These are phyloP conservation scores for Spinibarbus caldwelli DNA, from an alignment of 2,797 vertebrate species.

Conservation along the genomic window DNA sequence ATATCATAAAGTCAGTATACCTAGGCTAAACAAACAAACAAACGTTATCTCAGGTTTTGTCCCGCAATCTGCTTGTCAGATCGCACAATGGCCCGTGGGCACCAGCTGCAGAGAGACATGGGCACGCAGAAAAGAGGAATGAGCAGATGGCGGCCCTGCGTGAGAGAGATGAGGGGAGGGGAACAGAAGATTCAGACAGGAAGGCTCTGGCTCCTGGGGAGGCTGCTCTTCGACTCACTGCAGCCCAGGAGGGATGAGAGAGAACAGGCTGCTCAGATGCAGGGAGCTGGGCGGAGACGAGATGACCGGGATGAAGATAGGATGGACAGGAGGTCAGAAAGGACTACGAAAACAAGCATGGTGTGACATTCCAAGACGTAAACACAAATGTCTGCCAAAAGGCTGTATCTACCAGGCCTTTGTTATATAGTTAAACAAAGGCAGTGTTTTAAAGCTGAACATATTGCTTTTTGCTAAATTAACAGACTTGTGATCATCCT, in stretches of 20 bases:
- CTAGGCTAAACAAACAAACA: constrained; percentile 1
- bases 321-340: constrained; percentile 8
- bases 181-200: constrained; percentile 36
- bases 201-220: constrained; percentile 42
- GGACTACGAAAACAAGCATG: neutral
- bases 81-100: constrained; percentile 26
- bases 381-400: neutral
- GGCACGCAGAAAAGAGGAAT: constrained; percentile 39
- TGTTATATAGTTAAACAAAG: neutral
- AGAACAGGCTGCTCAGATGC: neutral
- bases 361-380: neutral
- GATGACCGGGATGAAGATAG: neutral
- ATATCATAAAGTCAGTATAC: neutral
- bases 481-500: neutral
- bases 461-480: neutral
- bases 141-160: constrained; percentile 65
- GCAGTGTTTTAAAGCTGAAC: neutral
- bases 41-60: constrained; percentile 25
- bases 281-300: neutral
- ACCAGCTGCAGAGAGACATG: constrained; percentile 40
- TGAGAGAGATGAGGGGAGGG: constrained; percentile 54
- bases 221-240: constrained; percentile 22
- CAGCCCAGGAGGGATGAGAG: constrained; percentile 22
- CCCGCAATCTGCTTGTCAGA: constrained; percentile 40
- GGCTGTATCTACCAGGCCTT: neutral